Percentiles rank a stretch among this genome's conserved stretches.
These are phyloP conservation scores for Limnephilus rhombicus DNA, from an alignment of 2,888 invertebrate species.

Conservation along the genomic window DNA sequence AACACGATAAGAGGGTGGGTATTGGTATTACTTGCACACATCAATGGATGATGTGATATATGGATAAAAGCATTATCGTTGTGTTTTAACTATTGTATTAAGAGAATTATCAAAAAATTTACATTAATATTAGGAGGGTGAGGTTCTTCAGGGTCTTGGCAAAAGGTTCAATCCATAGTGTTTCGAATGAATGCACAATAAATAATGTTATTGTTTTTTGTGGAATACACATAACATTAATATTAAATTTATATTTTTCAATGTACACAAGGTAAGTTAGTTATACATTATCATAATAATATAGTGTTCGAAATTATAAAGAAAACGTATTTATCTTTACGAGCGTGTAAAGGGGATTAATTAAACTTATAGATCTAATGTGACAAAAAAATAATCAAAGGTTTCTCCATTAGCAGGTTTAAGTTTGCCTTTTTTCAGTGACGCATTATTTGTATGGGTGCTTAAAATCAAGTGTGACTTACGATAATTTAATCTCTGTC, in stretches of 20 bases:
- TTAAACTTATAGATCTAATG: background rate
- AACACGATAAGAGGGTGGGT: background rate
- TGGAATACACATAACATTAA: background rate
- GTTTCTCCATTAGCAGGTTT: background rate
- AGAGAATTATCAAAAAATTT: background rate
- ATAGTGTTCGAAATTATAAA: too few relatives aligned
- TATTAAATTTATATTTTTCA: too few relatives aligned
- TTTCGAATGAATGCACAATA: too few relatives aligned
- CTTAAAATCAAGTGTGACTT: background rate
- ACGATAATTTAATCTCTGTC: background rate
- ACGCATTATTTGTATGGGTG: background rate
- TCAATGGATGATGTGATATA: background rate
- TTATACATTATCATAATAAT: too few relatives aligned
- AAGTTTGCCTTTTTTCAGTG: background rate
- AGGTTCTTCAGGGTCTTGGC: too few relatives aligned
- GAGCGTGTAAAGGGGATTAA: too few relatives aligned
- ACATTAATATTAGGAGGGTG: background rate
- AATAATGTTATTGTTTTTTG: background rate
- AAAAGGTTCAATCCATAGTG: too few relatives aligned
- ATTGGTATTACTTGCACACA: background rate
- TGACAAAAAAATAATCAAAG: background rate
- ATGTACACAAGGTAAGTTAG: too few relatives aligned
- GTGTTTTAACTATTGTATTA: background rate
- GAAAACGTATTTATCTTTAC: too few relatives aligned
- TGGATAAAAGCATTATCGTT: background rate